Percentiles rank a stretch among this genome's conserved stretches.
phyloP scores from a whole-genome alignment of 2,113 vertebrate species.

The Tauraco erythrolophus region DNA sequence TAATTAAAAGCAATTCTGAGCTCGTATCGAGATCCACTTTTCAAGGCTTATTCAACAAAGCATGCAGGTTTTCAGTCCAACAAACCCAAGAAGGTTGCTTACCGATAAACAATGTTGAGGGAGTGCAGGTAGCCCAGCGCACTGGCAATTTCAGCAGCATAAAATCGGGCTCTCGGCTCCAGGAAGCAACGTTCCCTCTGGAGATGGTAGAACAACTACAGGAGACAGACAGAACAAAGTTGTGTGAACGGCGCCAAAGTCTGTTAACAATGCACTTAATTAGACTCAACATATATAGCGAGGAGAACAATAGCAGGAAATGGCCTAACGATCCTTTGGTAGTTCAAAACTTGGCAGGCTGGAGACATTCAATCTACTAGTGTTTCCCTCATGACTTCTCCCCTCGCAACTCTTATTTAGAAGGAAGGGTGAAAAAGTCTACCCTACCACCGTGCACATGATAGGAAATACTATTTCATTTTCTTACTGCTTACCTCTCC shows the following conservation, averaged over 20 bases:
- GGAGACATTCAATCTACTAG: conserved; percentile 75
- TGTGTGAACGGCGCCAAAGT: conserved; percentile 18
- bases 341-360: conserved; percentile 50
- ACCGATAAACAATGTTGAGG: conserved; percentile 96
- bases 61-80: fast-evolving
- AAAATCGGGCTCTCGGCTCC: conserved; percentile 94
- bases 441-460: conserved; percentile 20
- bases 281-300: conserved; percentile 57
- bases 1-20: not conserved
- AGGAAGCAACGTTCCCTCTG: conserved; percentile 97
- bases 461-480: conserved; percentile 63
- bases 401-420: conserved; percentile 70
- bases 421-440: conserved; percentile 48
- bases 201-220: conserved; percentile 97
- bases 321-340: conserved; percentile 47
- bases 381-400: conserved; percentile 53
- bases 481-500: conserved; percentile 88
- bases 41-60: not conserved
- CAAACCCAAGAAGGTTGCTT: not conserved
- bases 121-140: conserved; percentile 97
- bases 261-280: conserved; percentile 67
- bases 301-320: conserved; percentile 76
- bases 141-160: conserved; percentile 96
- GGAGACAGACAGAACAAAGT: conserved; percentile 67
- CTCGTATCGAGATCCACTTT: not conserved